Evolutionary conservation across 2,113 vertebrate genomes (phyloP).

Genomic region (Hystrix cristata): DNA sequence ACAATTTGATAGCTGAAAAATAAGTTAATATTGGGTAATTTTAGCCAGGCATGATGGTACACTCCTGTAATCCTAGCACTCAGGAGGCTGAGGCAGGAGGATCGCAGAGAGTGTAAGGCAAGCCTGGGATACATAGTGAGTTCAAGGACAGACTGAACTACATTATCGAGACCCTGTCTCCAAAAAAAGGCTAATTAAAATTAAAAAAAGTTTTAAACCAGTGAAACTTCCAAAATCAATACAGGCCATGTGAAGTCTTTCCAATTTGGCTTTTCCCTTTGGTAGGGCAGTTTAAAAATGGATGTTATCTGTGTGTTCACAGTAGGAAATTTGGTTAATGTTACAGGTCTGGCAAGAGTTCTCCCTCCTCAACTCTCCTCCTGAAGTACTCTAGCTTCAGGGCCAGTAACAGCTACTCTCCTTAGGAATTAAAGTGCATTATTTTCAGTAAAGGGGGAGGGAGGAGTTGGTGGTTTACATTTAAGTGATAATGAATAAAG

Average conservation of each 20-base stretch:
- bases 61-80: not conserved
- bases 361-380: constrained; percentile 73
- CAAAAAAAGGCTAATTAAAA: not conserved
- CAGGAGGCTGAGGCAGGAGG: not conserved
- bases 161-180: not conserved
- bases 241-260: constrained; percentile 71
- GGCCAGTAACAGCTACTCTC: constrained; percentile 72
- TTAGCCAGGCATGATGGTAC: not conserved
- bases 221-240: constrained; percentile 55
- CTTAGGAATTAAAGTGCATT: constrained; percentile 90
- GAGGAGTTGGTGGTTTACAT: constrained; percentile 85
- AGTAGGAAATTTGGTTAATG: constrained; percentile 46
- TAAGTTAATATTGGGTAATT: constrained; percentile 72
- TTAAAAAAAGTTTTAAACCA: not conserved
- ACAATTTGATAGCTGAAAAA: constrained; percentile 80
- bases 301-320: constrained; percentile 20
- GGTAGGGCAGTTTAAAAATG: constrained; percentile 69
- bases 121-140: not conserved
- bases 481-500: constrained; percentile 84
- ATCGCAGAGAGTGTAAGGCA: not conserved
- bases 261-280: constrained; percentile 73
- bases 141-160: not conserved
- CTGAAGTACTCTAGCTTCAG: constrained; percentile 77
- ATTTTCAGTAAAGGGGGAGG: constrained; percentile 79
- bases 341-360: constrained; percentile 57